A percentile compares a stretch with the other conserved stretches of the same genome.
These are phyloP conservation scores for Drosophila pruinosa DNA, from an alignment of 1,140 invertebrate species.

Conservation along the genomic window DNA sequence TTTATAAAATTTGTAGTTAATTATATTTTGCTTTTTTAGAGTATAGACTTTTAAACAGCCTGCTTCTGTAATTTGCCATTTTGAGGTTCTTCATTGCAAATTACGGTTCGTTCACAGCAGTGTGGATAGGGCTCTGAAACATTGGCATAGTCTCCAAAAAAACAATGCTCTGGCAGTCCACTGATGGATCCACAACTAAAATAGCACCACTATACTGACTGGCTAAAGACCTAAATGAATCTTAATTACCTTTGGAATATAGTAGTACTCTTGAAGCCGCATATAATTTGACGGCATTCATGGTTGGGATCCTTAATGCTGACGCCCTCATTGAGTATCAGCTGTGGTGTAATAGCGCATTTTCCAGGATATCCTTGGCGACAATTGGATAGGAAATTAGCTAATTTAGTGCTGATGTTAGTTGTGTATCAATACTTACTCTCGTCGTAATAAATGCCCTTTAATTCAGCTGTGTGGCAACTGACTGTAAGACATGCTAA, in stretches of 20 bases:
- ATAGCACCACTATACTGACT: not conserved
- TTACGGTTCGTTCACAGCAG: slow-evolving; percentile 32
- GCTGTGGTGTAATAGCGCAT: slow-evolving; percentile 31
- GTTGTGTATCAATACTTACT: slow-evolving; percentile 28
- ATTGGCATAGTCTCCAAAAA: slow-evolving; percentile 4
- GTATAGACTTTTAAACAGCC: not conserved
- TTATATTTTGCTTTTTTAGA: not conserved
- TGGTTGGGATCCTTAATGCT: slow-evolving; percentile 59
- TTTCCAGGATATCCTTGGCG: slow-evolving; percentile 52
- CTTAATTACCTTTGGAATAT: slow-evolving; percentile 46
- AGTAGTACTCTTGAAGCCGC: slow-evolving; percentile 33
- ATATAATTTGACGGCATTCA: slow-evolving; percentile 56
- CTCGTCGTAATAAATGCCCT: slow-evolving; percentile 11
- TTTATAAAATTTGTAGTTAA: not conserved
- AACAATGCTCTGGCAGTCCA: slow-evolving; percentile 1
- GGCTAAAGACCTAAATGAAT: not conserved
- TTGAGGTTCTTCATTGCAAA: not conserved
- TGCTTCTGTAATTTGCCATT: not conserved
- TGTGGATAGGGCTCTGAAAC: slow-evolving; percentile 39
- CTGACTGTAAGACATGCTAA: not conserved
- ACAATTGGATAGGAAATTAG: not conserved
- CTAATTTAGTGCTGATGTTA: not conserved
- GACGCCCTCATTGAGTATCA: slow-evolving; percentile 45
- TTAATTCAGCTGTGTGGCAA: slow-evolving; percentile 35
- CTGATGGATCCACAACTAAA: slow-evolving; percentile 48